Evolutionary conservation across 1,140 invertebrate genomes (phyloP), one percentile per base, ranked within the genome.

Genomic region (Zaprionus nigranus): DNA sequence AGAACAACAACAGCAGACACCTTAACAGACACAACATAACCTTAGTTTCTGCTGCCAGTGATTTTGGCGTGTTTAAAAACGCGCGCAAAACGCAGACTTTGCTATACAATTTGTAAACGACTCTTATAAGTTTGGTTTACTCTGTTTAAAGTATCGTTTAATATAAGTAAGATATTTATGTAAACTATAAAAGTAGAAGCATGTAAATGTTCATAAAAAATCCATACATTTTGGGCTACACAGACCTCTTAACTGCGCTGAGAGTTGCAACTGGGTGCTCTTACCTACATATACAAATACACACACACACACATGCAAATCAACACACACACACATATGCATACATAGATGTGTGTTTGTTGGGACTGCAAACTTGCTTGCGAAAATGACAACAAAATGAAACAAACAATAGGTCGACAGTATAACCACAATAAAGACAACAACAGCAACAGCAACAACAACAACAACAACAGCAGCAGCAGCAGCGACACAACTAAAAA

Each of bases 381-480:
- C 78, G 60, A 82, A 82, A 84, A 78, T 83, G 73, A 83, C 81
- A 82, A 79, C 76, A 78, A 70, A 83, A 75, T 79, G 76, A 79
- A 69, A 78, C 81, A 82, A 78, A 82, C 79, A 82, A 82, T 86
- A 77, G 82, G 83, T 82, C 83, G 79, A 63, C 53, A 63, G 82
- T 70, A 66, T 75, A 69, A 68, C 58, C 65, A 74, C 73, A 75
- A 70, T 58, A 75, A 59, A 40, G 17, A 63, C 59, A 54, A 53
- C 66, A 40, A 57, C 57, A 68, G 22, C 64, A 69, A 9, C 28
- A 40, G 51, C 57, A 68, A 28, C 64, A 69, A 17, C 17, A 28
- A 1, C 26, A 64, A 36, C 64, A 30, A 26, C 30, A 62, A 58
- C 65, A 40, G 51, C 46, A 28, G 0, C 28, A 64, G 36, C 64